These are phyloP conservation scores for Temnopleurus reevesii DNA, from an alignment of 53 echinoderm and acorn worm genomes.

Conservation along the genomic window DNA sequence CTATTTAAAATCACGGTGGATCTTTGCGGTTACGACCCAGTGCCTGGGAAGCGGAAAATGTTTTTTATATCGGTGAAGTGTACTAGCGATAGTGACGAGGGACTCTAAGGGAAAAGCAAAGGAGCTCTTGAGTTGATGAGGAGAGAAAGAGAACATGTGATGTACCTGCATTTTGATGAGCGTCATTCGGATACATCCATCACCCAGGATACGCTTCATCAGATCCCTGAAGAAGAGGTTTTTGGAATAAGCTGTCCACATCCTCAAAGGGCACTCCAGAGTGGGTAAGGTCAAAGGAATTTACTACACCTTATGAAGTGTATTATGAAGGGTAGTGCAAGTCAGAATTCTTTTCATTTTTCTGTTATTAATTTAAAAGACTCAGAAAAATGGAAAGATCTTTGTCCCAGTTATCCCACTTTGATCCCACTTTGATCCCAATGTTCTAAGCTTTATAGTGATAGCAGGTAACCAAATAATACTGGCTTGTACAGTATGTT, in stretches of 20 bases:
- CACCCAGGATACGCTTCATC: constrained; percentile 62
- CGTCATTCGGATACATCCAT: constrained; percentile 61
- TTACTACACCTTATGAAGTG: too few relatives aligned
- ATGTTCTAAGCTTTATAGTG: too few relatives aligned
- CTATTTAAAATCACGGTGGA: constrained; percentile 92
- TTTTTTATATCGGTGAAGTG: constrained; percentile 86
- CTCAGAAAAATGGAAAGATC: too few relatives aligned
- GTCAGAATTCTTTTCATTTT: too few relatives aligned
- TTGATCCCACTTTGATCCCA: too few relatives aligned
- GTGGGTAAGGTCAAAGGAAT: constrained; percentile 93
- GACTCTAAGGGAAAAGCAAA: constrained; percentile 63
- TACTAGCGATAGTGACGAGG: constrained; percentile 78
- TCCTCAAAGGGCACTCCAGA: constrained; percentile 65
- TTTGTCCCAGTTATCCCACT: too few relatives aligned
- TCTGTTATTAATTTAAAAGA: too few relatives aligned
- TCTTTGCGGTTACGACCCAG: constrained; percentile 86
- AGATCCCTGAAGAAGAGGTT: constrained; percentile 82
- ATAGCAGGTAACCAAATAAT: too few relatives aligned
- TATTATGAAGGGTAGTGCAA: too few relatives aligned
- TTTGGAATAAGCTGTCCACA: constrained; percentile 83
- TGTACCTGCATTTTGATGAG: constrained; percentile 76
- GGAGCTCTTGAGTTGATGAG: constrained; percentile 60
- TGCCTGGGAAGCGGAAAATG: constrained; percentile 91
- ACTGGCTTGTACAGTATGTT: too few relatives aligned
- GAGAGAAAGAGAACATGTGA: constrained; percentile 72